phyloP scores from a whole-genome alignment of 2,888 invertebrate genomes.

The Isotomurus palustris region DNA sequence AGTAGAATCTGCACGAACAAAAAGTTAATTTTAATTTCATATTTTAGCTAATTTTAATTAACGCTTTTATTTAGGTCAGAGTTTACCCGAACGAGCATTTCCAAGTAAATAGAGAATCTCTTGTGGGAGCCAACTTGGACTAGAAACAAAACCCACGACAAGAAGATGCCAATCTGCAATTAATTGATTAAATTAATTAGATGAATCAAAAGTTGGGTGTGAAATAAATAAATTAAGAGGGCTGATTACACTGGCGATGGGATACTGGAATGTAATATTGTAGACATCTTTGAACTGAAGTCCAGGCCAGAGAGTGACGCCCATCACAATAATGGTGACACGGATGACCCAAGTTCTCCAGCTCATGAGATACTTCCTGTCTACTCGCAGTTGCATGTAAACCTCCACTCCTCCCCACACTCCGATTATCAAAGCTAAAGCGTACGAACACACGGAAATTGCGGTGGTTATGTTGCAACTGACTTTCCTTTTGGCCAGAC shows the following conservation, averaged over 20 bases:
- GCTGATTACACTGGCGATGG: slow-evolving; percentile 26
- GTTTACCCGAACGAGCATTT: slow-evolving; percentile 30
- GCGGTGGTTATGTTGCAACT: slow-evolving; percentile 14
- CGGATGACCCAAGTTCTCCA: slow-evolving; percentile 32
- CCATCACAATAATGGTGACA: slow-evolving; percentile 22
- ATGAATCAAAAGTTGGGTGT: neutral
- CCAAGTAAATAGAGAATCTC: slow-evolving; percentile 25
- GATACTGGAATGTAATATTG: slow-evolving; percentile 29
- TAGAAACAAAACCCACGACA: slow-evolving; percentile 33
- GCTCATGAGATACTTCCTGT: slow-evolving; percentile 12
- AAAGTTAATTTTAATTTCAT: neutral
- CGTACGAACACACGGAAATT: slow-evolving; percentile 12
- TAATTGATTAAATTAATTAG: too few relatives aligned
- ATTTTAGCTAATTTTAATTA: neutral
- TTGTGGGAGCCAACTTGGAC: slow-evolving; percentile 28
- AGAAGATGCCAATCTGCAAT: slow-evolving; percentile 31
- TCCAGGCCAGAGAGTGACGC: slow-evolving; percentile 28
- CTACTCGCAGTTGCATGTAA: slow-evolving; percentile 18
- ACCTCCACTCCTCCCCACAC: slow-evolving; percentile 18
- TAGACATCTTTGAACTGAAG: slow-evolving; percentile 17
- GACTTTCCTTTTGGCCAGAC: neutral
- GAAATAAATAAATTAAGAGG: neutral
- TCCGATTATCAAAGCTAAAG: slow-evolving; percentile 5
- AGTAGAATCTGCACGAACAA: slow-evolving; percentile 17
- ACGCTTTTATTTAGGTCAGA: neutral